Evolutionary conservation across 2,888 invertebrate species (phyloP).

Genomic region (Eupithecia subfuscata): DNA sequence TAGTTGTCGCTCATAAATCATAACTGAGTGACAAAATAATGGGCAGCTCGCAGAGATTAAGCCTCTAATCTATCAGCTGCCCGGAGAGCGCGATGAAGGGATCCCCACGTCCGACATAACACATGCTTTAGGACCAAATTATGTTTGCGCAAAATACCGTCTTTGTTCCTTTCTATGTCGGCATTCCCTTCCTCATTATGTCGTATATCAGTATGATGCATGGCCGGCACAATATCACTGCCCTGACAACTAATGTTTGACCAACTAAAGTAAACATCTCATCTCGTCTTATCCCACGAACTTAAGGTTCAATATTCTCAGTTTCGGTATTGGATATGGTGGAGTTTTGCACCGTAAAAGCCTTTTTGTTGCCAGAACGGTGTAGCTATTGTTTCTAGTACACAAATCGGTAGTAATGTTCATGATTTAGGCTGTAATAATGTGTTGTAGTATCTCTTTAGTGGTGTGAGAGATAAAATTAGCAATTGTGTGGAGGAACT

Average conservation of each 20-base stretch:
- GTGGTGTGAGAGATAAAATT: constrained; percentile 23
- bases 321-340: neutral
- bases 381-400: constrained; percentile 49
- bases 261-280: constrained; percentile 30
- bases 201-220: constrained; percentile 62
- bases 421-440: constrained; percentile 39
- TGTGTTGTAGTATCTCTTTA: constrained; percentile 27
- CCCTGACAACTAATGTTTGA: constrained; percentile 53
- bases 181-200: constrained; percentile 58
- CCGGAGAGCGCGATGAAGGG: constrained; percentile 11
- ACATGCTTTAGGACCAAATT: constrained; percentile 37
- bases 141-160: constrained; percentile 40
- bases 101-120: constrained; percentile 31
- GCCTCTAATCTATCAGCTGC: constrained; percentile 26
- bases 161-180: constrained; percentile 49
- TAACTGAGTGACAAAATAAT: constrained; percentile 32
- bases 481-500: constrained; percentile 23
- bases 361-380: constrained; percentile 50
- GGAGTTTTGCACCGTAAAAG: constrained; percentile 35
- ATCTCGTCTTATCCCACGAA: neutral
- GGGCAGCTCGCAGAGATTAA: constrained; percentile 29
- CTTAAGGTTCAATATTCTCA: constrained; percentile 35
- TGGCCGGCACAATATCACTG: constrained; percentile 52
- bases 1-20: constrained; percentile 22
- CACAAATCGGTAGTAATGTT: constrained; percentile 52